phyloP scores from a whole-genome alignment of 2,888 invertebrate genomes.

The Apocheima hispidaria region DNA sequence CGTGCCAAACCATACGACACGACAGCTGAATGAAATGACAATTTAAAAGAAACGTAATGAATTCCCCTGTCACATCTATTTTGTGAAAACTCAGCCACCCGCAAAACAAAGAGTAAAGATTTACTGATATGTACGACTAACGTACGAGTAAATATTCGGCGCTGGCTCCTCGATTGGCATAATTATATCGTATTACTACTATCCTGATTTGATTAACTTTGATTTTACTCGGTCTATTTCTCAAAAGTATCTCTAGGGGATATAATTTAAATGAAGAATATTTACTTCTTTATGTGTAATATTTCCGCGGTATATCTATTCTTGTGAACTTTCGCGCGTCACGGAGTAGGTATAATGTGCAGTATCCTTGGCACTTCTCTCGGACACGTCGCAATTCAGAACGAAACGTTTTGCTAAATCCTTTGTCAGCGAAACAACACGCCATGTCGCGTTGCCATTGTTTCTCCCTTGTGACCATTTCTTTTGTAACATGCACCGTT shows the following conservation, averaged over 20 bases:
- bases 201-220: neutral
- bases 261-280: constrained; percentile 11
- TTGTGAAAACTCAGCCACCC: constrained; percentile 61
- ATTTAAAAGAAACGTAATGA: constrained; percentile 54
- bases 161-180: constrained; percentile 53
- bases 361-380: constrained; percentile 48
- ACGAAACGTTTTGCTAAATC: constrained; percentile 67
- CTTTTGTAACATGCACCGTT: constrained; percentile 64
- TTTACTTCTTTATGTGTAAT: constrained; percentile 30
- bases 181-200: constrained; percentile 39
- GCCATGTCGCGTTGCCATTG: constrained; percentile 57
- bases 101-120: constrained; percentile 71
- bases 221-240: constrained; percentile 8
- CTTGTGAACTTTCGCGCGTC: constrained; percentile 34
- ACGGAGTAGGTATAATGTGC: constrained; percentile 30
- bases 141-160: constrained; percentile 59
- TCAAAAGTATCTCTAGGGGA: constrained; percentile 23
- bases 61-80: constrained; percentile 56
- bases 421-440: constrained; percentile 69
- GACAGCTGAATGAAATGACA: constrained; percentile 48
- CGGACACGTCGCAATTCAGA: constrained; percentile 57
- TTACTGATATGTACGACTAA: no score
- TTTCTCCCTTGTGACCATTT: constrained; percentile 64
- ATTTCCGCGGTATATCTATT: constrained; percentile 34
- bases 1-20: constrained; percentile 43